phyloP scores from a whole-genome alignment of 1,140 invertebrate species.

The Drosophila nannoptera region DNA sequence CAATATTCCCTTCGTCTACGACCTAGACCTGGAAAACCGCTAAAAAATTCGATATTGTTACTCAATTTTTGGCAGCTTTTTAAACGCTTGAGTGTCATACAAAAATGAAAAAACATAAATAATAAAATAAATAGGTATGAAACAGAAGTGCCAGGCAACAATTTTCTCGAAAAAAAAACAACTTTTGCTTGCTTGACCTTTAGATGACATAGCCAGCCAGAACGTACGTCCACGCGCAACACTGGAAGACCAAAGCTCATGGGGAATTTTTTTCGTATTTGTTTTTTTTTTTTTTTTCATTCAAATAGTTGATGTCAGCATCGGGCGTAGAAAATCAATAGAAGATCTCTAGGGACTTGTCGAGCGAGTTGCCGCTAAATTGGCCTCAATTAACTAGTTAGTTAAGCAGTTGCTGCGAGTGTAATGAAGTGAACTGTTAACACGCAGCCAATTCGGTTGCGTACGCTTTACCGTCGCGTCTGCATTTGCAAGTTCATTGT shows the following conservation, averaged over 20 bases:
- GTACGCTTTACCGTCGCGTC: slow-evolving; percentile 2
- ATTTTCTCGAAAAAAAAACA: slow-evolving; percentile 20
- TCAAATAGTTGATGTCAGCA: slow-evolving; percentile 34
- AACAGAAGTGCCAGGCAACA: slow-evolving; percentile 49
- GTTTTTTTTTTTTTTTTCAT: slow-evolving; percentile 26
- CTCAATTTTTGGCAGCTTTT: slow-evolving; percentile 39
- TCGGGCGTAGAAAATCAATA: slow-evolving; percentile 61
- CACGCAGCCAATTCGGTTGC: neutral
- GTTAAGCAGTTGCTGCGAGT: neutral
- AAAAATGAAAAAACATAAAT: slow-evolving; percentile 53
- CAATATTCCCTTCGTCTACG: no score
- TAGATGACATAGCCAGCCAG: slow-evolving; percentile 62
- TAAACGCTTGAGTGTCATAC: slow-evolving; percentile 24
- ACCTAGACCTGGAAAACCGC: no score
- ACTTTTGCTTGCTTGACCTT: slow-evolving; percentile 55
- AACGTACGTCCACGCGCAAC: slow-evolving; percentile 41
- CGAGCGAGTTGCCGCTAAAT: slow-evolving; percentile 9
- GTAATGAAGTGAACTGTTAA: neutral
- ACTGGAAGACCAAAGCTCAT: slow-evolving; percentile 66
- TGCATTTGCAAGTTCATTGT: slow-evolving; percentile 61
- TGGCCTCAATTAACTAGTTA: slow-evolving; percentile 8
- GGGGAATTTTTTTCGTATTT: slow-evolving; percentile 6
- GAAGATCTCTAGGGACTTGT: neutral
- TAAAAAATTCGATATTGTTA: neutral
- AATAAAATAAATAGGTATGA: slow-evolving; percentile 49